Conservation (phyloP, 2,113 vertebrate genomes). For the Zootoca vivipara region DNA sequence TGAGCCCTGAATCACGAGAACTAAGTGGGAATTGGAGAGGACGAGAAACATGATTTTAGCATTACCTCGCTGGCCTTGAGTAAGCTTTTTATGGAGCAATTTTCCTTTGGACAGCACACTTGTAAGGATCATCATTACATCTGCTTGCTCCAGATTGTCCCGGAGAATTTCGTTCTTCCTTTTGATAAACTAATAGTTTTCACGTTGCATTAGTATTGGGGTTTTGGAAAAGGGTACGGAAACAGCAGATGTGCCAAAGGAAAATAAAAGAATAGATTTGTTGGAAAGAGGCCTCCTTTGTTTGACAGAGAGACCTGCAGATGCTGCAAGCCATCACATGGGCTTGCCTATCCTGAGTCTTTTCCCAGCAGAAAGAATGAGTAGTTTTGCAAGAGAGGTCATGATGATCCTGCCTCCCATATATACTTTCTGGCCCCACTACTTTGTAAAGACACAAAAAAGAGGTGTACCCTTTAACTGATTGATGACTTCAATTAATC, state of each 20-base stretch:
- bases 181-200: slow-evolving; percentile 17
- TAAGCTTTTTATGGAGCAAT: slow-evolving; percentile 60
- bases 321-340: not conserved
- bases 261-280: not conserved
- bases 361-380: not conserved
- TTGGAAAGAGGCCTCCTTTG: not conserved
- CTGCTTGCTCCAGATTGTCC: slow-evolving; percentile 42
- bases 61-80: slow-evolving; percentile 51
- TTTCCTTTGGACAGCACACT: slow-evolving; percentile 62
- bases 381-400: too few species aligned
- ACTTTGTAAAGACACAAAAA: not conserved
- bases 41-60: slow-evolving; percentile 42
- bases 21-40: slow-evolving; percentile 19
- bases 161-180: slow-evolving; percentile 31
- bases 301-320: not conserved
- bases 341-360: not conserved
- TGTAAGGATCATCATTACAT: slow-evolving; percentile 43
- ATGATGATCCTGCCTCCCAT: too few species aligned
- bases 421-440: not conserved
- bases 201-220: not conserved
- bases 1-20: slow-evolving; percentile 40
- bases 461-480: not conserved
- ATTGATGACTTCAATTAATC: not conserved
- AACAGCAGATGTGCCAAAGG: rapidly evolving
- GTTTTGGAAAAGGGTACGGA: rapidly evolving